Evolutionary conservation across 2,113 vertebrate species (phyloP), one percentile per base, ranked within the genome.

Genomic region (Trochalopteron elliotii): DNA sequence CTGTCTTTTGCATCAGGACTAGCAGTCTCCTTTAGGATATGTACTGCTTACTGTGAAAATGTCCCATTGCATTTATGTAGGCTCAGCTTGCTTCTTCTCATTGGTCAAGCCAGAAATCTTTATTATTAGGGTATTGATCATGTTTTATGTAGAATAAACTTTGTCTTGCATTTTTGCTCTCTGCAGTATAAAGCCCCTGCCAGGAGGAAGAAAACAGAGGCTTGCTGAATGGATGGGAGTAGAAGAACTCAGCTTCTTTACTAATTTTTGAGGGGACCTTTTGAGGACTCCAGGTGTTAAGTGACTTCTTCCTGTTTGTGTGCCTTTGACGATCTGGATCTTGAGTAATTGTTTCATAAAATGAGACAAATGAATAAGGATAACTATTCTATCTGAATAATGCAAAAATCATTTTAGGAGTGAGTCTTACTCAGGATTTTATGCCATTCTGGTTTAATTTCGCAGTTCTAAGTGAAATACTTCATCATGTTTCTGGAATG

Each of bases 1-100:
- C n/a, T 49, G 0, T 42, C 4, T 40, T 60, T 30, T 53, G 49
- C 3, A 0, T 7, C 0, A 0, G 8, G 40, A 60, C 18, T 4
- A 19, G 30, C 39, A 35, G 23, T 35, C 11, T 84, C 27, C 30
- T 75, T 70, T 55, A 25, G 1, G 12, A 30, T 24, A 8, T 11
- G 0, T 35, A 3, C 25, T 89, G 49, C 23, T 53, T 49, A 13
- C 56, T 37, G 31, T 2, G 2, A 35, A 56, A 61, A 57, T 6
- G 5, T 23, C 24, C n/a, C 14, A 1, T 28, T 30, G 27, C 7
- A 3, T 59, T 65, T 64, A 5, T 3, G 6, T 37, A 49, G 67
- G 59, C 75, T 89, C 4, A 8, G 18, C 70, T 91, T 61, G 14
- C 28, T 89, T 12, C 49, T 85, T 60, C 5, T 4, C 2, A 0